These are phyloP conservation scores for Empidonax traillii DNA, from an alignment of 2,113 vertebrate species.

Conservation along the genomic window DNA sequence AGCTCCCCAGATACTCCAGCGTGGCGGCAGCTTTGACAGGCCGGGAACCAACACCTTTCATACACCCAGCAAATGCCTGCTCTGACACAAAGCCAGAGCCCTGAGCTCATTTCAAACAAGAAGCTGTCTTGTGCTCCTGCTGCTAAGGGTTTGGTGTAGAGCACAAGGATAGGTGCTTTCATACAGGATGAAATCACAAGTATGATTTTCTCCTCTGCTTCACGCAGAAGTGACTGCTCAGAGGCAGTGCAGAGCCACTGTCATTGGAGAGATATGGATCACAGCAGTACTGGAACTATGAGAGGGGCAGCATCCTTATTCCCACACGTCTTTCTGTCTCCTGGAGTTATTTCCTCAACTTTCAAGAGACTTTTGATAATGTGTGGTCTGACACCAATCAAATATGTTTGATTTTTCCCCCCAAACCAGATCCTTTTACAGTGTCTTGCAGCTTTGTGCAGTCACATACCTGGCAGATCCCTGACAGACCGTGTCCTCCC, in stretches of 20 bases:
- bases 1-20: not conserved
- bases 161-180: not conserved
- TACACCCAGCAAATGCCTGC: not conserved
- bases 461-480: not conserved
- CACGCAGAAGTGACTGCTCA: not conserved
- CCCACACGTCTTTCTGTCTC: not conserved
- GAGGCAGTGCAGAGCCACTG: not conserved
- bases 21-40: accelerated
- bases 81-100: not conserved
- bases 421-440: not conserved
- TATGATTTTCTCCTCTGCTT: not conserved
- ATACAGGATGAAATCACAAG: not conserved
- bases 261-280: accelerated
- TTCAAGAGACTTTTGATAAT: not conserved
- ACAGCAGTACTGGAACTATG: not conserved
- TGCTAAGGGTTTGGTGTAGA: not conserved
- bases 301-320: not conserved
- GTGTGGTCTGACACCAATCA: not conserved
- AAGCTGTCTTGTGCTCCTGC: not conserved
- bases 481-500: not conserved
- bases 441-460: not conserved
- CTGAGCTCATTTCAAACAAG: not conserved
- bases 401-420: not conserved
- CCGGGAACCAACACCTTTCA: not conserved
- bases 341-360: not conserved